A percentile compares a stretch with the other conserved stretches of the same genome.
Conservation (phyloP, 2,888 invertebrate species). For the Scaptomyza cyrtandrae region DNA sequence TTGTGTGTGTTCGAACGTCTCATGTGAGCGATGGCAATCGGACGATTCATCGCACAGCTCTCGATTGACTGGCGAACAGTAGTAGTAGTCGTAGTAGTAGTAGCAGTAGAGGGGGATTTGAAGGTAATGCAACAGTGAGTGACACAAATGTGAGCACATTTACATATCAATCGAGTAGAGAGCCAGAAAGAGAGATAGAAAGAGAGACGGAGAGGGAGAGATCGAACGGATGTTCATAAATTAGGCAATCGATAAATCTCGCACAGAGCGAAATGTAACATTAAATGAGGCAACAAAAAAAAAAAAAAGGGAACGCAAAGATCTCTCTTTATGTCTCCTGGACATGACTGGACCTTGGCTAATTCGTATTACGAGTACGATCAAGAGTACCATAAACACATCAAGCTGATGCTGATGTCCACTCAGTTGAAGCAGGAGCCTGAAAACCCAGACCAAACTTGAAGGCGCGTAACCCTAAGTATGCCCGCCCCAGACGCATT, state of each 20-base stretch:
- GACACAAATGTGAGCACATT: conserved; percentile 81
- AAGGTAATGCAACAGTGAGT: conserved; percentile 57
- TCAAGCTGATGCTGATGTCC: conserved; percentile 59
- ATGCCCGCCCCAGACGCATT: conserved; percentile 50
- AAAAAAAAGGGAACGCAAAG: conserved; percentile 8
- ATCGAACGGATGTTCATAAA: conserved; percentile 83
- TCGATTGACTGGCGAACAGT: conserved; percentile 35
- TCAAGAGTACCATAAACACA: conserved; percentile 75
- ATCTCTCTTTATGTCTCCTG: conserved; percentile 1
- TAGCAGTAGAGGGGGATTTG: not conserved
- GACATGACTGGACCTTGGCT: conserved; percentile 30
- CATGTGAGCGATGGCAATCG: conserved; percentile 80
- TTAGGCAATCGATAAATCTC: conserved; percentile 83
- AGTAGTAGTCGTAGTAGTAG: not conserved
- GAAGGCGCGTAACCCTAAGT: conserved; percentile 31
- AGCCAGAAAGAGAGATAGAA: not conserved
- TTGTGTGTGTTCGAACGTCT: conserved; percentile 71
- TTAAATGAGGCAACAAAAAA: conserved; percentile 55
- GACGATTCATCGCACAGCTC: conserved; percentile 75
- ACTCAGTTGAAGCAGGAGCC: conserved; percentile 6
- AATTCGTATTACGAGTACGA: conserved; percentile 63
- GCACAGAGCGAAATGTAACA: conserved; percentile 66
- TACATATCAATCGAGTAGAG: conserved; percentile 79
- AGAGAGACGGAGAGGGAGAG: conserved; percentile 5
- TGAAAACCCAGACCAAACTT: not conserved